These are phyloP conservation scores for Pterostichus madidus DNA, from an alignment of 2,888 invertebrate species.

Conservation along the genomic window DNA sequence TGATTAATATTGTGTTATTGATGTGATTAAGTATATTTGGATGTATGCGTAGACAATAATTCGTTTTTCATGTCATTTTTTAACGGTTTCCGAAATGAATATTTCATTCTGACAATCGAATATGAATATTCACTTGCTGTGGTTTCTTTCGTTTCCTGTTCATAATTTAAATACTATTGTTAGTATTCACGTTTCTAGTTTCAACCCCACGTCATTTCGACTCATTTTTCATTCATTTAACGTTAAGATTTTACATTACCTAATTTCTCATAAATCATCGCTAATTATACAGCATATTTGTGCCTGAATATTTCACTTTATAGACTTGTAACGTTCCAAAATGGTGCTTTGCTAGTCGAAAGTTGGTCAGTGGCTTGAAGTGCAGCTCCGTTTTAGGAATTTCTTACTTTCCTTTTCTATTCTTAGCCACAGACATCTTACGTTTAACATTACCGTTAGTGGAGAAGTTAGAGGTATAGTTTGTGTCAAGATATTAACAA, in stretches of 20 bases:
- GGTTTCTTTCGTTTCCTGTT: slow-evolving; percentile 47
- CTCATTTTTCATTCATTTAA: slow-evolving; percentile 34
- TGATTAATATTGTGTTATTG: too few species aligned
- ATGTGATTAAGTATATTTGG: too few species aligned
- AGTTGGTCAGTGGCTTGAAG: neutral
- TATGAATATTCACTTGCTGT: slow-evolving; percentile 49
- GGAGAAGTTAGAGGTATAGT: too few species aligned
- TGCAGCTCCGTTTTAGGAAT: neutral
- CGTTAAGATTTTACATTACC: slow-evolving; percentile 39
- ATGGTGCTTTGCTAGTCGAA: neutral
- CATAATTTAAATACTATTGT: slow-evolving; percentile 43
- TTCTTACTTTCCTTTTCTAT: slow-evolving; percentile 40
- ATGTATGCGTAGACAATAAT: slow-evolving; percentile 26
- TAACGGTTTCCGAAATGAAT: slow-evolving; percentile 51
- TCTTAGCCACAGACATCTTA: neutral
- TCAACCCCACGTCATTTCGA: slow-evolving; percentile 35
- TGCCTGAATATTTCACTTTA: slow-evolving; percentile 13
- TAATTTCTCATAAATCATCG: slow-evolving; percentile 41
- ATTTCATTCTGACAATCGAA: slow-evolving; percentile 54
- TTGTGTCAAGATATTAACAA: neutral
- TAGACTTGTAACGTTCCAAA: slow-evolving; percentile 21
- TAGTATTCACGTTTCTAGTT: slow-evolving; percentile 42
- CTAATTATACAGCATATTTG: neutral
- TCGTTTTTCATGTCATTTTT: slow-evolving; percentile 49
- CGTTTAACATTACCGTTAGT: neutral